Base-by-base conservation (phyloP, 2,888 invertebrate genomes). In the Hypomecis punctinalis region DNA sequence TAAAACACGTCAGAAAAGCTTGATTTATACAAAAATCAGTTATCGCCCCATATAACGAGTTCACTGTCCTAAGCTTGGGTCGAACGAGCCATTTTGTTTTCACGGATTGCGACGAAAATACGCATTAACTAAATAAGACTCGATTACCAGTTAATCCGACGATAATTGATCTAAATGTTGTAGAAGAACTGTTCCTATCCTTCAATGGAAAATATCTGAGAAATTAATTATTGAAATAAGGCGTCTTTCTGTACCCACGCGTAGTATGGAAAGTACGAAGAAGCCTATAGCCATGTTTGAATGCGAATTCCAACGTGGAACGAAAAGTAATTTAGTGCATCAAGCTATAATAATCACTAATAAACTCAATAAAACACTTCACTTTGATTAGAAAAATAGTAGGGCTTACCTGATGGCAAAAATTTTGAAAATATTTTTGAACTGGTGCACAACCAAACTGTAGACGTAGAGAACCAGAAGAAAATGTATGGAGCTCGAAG, bases 81-180 rank as follows among this genome's bases (percentile, higher is more conserved):
- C 85, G 89, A 82, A 90, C 84, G 93, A 93, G 93, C 93, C 93
- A 93, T 93, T 93, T 93, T 93, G 93, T 93, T 93, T 93, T 93
- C 88, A 89, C 91, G 83, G 85, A 85, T 91, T 91, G 86, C 87
- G 90, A 86, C 80, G 88, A 92, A 91, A 92, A 91, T 93, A 93
- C 91, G 93, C 92, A 92, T 82, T 92, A 88, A 84, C 87, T 84
- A 76, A 77, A 84, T 80, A 84, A 87, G 89, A 86, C 92, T 82
- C 81, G 78, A 88, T 89, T 89, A 85, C 88, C 76, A 89, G 85
- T 87, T 88, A 89, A 91, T 88, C 88, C 83, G 76, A 78, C 72
- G 81, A 82, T 81, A 84, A 90, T 85, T 84, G 69, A 82, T 72
- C 91, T 92, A 84, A 77, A 88, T 88, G 76, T 92, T 84, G 82